A percentile compares a stretch with the other conserved stretches of the same genome.
Evolutionary conservation across 2,113 vertebrate species (phyloP).

Genomic region (Peromyscus leucopus): DNA sequence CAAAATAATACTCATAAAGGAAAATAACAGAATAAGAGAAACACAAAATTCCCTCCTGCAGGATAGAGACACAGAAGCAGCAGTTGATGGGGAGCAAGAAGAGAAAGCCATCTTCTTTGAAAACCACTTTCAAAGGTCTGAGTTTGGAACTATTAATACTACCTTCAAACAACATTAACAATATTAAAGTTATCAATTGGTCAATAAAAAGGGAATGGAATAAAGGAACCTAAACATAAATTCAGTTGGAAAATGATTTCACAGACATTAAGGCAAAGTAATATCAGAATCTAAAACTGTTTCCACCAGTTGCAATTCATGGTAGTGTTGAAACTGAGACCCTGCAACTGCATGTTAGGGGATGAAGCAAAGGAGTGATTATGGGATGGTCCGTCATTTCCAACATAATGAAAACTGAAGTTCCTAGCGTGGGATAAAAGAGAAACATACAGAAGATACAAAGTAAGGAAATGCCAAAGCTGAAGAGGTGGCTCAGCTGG

Average conservation of each 20-base stretch:
- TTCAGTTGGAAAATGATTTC: neutral
- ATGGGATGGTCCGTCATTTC: neutral
- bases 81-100: neutral
- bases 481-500: too few relatives aligned
- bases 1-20: neutral
- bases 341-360: neutral
- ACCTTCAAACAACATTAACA: neutral
- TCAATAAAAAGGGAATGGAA: neutral
- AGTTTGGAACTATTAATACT: neutral
- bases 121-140: neutral
- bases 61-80: neutral
- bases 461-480: too few relatives aligned
- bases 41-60: neutral
- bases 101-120: neutral
- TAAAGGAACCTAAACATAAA: neutral
- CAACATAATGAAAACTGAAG: constrained; percentile 1
- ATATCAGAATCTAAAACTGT: neutral
- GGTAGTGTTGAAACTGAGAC: neutral
- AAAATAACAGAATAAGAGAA: constrained; percentile 31
- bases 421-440: neutral
- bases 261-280: neutral
- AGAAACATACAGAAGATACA: neutral
- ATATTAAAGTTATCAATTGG: neutral
- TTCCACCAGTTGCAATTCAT: neutral
- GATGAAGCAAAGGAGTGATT: neutral